Evolutionary conservation across 2,113 vertebrate species (phyloP), one percentile per base, ranked within the genome.

Genomic region (Rhadina sibilatrix): DNA sequence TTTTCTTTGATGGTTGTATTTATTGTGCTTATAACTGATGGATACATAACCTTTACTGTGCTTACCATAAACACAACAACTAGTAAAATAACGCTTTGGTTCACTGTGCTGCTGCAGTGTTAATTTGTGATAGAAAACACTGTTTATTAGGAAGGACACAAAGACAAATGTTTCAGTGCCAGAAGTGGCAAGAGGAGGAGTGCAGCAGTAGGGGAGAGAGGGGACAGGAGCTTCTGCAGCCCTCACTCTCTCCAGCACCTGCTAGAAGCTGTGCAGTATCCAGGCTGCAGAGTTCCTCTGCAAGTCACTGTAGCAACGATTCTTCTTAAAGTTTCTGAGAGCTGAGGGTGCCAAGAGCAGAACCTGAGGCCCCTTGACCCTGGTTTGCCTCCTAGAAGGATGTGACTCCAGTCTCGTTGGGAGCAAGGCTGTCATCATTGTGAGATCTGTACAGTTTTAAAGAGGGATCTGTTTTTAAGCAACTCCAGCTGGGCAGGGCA

Each of bases 1-100:
- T 77, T 69, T 91, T 84, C 44, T 90, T 92, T 76, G 35, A 61
- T 69, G 70, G 22, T 66, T 87, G 31, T 82, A 76, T 78, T 84
- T 82, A 61, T 70, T 87, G 47, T 72, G 38, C n/a, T 89, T 71
- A 3, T 33, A 64, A 47, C 50, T 42, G 20, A 27, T 24, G 57
- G 80, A 30, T 35, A 18, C 46, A 50, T 13, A 46, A 0, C 49
- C 17, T 65, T 88, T 54, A 3, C 54, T 69, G 60, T 54, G 59
- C n/a, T 93, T 71, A 31, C 49, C 25, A 28, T 61, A 66, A 83
- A 65, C 53, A 77, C 77, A 70, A n/a, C 63, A 65, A 56, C 23
- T 21, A 75, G 63, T 27, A 66, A 56, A 81, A 38, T 33, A 46
- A 7, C 6, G 1, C 30, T 59, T 86, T 3, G 52, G 44, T 57